Percentiles rank a stretch among this genome's conserved stretches.
Conservation (phyloP, 1,140 invertebrate species). For the Whitmania pigra region DNA sequence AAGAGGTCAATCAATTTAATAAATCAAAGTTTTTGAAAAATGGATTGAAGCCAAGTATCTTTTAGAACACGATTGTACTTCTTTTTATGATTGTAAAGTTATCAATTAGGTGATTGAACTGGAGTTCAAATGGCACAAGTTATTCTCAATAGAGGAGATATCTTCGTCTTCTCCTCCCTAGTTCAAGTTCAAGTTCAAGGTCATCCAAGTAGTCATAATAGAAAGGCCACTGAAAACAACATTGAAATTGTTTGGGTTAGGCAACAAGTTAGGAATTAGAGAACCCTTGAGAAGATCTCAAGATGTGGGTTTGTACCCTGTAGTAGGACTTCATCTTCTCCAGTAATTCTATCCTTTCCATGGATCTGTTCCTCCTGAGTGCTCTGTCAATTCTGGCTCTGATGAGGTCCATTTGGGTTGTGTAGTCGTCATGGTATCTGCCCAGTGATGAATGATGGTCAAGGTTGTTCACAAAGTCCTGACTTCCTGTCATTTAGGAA, state of each 20-base stretch:
- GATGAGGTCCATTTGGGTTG: background rate
- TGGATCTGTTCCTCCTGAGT: conserved; percentile 8
- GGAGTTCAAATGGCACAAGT: background rate
- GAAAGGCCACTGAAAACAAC: background rate
- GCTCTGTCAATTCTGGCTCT: conserved; percentile 8
- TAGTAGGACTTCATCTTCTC: no score
- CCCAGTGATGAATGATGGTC: background rate
- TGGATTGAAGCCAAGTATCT: no score
- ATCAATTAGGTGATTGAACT: background rate
- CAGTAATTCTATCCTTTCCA: conserved; percentile 6
- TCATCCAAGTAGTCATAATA: conserved; percentile 10
- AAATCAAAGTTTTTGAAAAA: no score
- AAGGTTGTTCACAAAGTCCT: background rate
- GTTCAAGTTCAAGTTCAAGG: background rate
- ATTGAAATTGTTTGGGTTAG: background rate
- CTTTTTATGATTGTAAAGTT: no score
- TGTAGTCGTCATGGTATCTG: background rate
- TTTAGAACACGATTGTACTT: no score
- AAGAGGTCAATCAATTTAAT: no score
- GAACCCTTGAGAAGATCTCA: background rate
- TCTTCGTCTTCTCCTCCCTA: conserved; percentile 9
- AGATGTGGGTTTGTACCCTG: background rate
- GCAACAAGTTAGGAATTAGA: background rate
- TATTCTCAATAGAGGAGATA: background rate
- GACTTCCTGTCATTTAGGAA: background rate